A percentile compares a stretch with the other conserved stretches of the same genome.
These are phyloP conservation scores for Psittacula cyanocephala DNA, from an alignment of 2,113 vertebrate species.

Conservation along the genomic window DNA sequence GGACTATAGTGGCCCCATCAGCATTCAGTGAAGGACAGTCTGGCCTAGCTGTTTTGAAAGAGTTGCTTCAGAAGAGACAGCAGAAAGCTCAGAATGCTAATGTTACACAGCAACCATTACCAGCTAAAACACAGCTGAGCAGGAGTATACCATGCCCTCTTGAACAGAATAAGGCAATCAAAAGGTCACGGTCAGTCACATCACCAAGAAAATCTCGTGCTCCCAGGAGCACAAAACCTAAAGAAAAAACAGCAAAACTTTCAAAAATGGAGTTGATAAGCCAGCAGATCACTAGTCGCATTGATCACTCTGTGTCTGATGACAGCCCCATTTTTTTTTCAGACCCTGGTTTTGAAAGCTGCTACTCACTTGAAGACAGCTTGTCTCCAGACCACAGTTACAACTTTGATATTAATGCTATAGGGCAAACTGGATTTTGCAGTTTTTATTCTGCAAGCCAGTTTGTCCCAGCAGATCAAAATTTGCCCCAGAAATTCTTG, in stretches of 20 bases:
- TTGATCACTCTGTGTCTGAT: constrained; percentile 77
- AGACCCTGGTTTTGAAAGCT: constrained; percentile 90
- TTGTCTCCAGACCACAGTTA: constrained; percentile 95
- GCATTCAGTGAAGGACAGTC: constrained; percentile 81
- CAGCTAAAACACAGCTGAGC: constrained; percentile 64
- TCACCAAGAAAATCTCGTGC: constrained; percentile 81
- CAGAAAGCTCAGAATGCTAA: constrained; percentile 78
- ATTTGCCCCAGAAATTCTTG: constrained; percentile 91
- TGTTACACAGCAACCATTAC: constrained; percentile 46
- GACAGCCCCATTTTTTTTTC: constrained; percentile 84
- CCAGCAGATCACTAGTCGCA: constrained; percentile 65
- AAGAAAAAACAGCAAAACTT: constrained; percentile 79
- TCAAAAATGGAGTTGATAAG: constrained; percentile 76
- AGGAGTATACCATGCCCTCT: constrained; percentile 58
- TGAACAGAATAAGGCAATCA: constrained; percentile 75
- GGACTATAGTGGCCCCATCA: constrained; percentile 69
- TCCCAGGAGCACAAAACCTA: constrained; percentile 76
- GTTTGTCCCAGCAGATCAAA: constrained; percentile 94
- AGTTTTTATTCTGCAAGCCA: constrained; percentile 92
- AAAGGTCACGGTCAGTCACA: constrained; percentile 71
- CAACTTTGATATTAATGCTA: constrained; percentile 93
- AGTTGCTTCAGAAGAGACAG: constrained; percentile 91
- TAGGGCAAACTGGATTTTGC: constrained; percentile 91
- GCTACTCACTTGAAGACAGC: constrained; percentile 93
- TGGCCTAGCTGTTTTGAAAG: constrained; percentile 90